phyloP scores from a whole-genome alignment of 1,140 invertebrate genomes.

The Tetragonula clypearis region DNA sequence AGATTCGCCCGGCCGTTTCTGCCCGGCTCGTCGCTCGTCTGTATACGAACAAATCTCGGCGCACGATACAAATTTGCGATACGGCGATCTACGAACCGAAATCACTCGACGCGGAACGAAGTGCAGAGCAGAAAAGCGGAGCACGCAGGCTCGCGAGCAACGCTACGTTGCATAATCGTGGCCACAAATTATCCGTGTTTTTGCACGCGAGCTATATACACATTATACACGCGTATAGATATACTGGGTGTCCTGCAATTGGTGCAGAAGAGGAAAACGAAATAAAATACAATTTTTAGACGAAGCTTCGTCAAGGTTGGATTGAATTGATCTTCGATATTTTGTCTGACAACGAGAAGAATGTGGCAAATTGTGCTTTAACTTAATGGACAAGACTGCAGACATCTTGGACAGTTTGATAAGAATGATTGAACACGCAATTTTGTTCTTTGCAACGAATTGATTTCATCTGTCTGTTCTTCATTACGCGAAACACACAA shows the following conservation, averaged over 20 bases:
- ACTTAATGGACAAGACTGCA: neutral
- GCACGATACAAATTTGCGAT: constrained; percentile 18
- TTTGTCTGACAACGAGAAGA: neutral
- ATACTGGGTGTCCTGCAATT: neutral
- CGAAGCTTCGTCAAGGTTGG: neutral
- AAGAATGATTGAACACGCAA: too few relatives aligned
- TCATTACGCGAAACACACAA: too few relatives aligned
- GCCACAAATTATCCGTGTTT: constrained; percentile 37
- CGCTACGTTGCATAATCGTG: constrained; percentile 38
- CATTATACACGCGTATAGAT: neutral
- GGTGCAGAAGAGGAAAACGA: neutral
- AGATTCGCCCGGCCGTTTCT: constrained; percentile 6
- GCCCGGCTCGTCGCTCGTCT: neutral
- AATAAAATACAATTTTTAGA: neutral
- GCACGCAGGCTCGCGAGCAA: constrained; percentile 31
- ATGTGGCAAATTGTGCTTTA: neutral
- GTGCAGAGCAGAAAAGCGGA: constrained; percentile 23
- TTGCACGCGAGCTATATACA: constrained; percentile 24
- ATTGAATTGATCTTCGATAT: neutral
- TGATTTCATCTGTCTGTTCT: too few relatives aligned
- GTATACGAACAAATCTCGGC: neutral
- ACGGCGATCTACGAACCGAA: constrained; percentile 6
- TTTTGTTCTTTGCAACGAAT: too few relatives aligned
- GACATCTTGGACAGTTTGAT: too few relatives aligned
- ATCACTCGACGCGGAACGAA: constrained; percentile 45